Percentiles rank a stretch among this genome's conserved stretches.
Conservation (phyloP, 2,888 invertebrate species). For the Anoncus sp. region DNA sequence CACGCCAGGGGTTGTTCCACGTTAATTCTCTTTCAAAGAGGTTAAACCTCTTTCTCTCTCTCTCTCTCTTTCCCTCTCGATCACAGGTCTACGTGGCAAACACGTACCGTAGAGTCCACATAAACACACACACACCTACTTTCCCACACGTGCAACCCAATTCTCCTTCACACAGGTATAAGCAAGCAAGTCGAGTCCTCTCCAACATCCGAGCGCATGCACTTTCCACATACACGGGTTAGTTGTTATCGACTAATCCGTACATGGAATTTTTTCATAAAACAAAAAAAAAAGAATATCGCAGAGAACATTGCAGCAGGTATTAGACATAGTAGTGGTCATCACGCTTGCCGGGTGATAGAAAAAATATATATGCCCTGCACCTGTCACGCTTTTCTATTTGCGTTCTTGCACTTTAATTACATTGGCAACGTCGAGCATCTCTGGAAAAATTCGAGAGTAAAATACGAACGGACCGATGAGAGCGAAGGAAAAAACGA, state of each 20-base stretch:
- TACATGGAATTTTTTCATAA: slow-evolving; percentile 17
- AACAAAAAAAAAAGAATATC: not conserved
- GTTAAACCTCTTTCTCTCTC: too few species aligned
- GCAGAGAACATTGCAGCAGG: too few species aligned
- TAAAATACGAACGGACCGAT: not conserved
- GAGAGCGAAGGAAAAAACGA: not conserved
- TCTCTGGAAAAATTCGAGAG: too few species aligned
- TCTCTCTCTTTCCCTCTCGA: not conserved
- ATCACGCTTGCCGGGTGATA: not conserved
- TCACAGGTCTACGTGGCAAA: slow-evolving; percentile 19
- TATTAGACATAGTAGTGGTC: not conserved
- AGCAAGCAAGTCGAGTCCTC: slow-evolving; percentile 15
- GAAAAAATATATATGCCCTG: slow-evolving; percentile 7
- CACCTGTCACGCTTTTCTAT: not conserved
- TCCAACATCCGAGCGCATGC: slow-evolving; percentile 13
- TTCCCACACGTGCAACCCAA: slow-evolving; percentile 21
- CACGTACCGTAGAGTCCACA: slow-evolving; percentile 1
- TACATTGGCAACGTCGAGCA: too few species aligned
- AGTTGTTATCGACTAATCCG: slow-evolving; percentile 48
- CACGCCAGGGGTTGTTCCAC: slow-evolving; percentile 59
- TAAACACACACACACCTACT: not conserved
- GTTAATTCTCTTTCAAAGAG: slow-evolving; percentile 51
- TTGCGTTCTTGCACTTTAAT: slow-evolving; percentile 2
- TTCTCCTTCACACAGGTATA: slow-evolving; percentile 27
- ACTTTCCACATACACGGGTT: slow-evolving; percentile 9